Evolutionary conservation across 92 coral and sea anemone genomes (phyloP), one percentile per base, ranked within the genome.

Genomic region (Palythoa caribaeorum): DNA sequence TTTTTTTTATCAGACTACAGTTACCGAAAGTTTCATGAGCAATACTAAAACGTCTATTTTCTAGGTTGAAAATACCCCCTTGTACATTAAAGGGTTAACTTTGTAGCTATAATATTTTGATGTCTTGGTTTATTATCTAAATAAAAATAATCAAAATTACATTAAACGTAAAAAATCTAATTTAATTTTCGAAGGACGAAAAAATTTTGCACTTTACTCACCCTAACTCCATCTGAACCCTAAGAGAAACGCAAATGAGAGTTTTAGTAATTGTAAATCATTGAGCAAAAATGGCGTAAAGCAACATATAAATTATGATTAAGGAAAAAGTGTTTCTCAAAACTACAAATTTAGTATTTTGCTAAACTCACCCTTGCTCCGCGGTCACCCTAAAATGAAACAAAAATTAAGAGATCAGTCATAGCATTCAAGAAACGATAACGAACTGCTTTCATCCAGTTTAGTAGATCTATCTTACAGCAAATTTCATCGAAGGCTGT

Each of bases 181-280:
- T 17, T 13, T 4, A 40, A 17, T 17, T 39, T 35, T 40, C 13
- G 16, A 70, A 3, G 40, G 16, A 73, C 6, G 35, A 39, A 38
- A 40, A 39, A 73, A 1, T 40, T 12, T 8, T 71, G 16, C 48
- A 47, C 16, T 39, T 73, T 6, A 73, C 78, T 73, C 38, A 73
- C 78, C 78, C 15, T 9, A 40, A 7, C 35, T 73, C 78, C 78
- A 73, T 73, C 78, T 73, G 10, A 11, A 73, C 78, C 78, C 78
- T 73, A 17, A 17, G 9, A 40, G 39, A 73, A 47, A 40, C 14
- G 54, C 15, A 44, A 73, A 5, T 73, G 1, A 16, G 16, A 73
- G 1, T 4, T 20, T 70, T 70, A 70, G 8, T 28, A 36, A 20
- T 35, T 35, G 3, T 36, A 28, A 13, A 20, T 35, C 3, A 5